These are phyloP conservation scores for Cepphus grylle DNA, from an alignment of 2,113 vertebrate genomes.

Conservation along the genomic window DNA sequence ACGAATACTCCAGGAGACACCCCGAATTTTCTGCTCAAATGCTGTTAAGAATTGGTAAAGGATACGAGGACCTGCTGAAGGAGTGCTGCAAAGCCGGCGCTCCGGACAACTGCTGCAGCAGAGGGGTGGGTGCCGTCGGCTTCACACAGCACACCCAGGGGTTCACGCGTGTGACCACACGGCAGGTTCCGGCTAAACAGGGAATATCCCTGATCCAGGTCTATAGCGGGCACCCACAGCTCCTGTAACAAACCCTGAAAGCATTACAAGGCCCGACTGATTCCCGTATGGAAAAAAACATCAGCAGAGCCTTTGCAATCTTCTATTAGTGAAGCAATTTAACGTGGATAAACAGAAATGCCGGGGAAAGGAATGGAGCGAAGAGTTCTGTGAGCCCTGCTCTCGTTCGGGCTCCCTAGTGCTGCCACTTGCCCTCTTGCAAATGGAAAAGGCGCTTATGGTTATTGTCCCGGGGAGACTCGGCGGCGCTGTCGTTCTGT, in stretches of 20 bases:
- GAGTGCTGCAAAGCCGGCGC: constrained; percentile 55
- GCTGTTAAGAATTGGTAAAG: constrained; percentile 31
- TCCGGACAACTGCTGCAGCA: constrained; percentile 9
- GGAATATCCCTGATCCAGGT: neutral
- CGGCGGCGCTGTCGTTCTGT: rapidly evolving
- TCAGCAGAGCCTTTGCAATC: neutral
- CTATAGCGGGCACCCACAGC: neutral
- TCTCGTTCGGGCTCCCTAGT: neutral
- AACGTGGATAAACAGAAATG: neutral
- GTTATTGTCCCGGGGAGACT: neutral
- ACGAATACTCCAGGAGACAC: constrained; percentile 68
- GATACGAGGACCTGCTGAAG: constrained; percentile 45
- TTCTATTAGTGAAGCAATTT: rapidly evolving
- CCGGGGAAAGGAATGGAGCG: neutral
- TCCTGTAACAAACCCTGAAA: neutral
- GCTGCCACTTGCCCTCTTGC: too few species aligned
- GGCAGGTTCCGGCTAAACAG: neutral
- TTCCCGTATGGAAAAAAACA: neutral
- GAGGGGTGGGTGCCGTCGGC: constrained; percentile 17
- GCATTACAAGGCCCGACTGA: rapidly evolving
- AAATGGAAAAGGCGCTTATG: rapidly evolving
- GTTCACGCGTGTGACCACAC: too few species aligned
- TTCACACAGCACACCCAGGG: rapidly evolving
- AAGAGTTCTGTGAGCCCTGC: neutral
- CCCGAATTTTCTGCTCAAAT: constrained; percentile 40